Percentiles rank a stretch among this genome's conserved stretches.
These are phyloP conservation scores for Pangasianodon gigas DNA, from an alignment of 2,113 vertebrate genomes.

Conservation along the genomic window DNA sequence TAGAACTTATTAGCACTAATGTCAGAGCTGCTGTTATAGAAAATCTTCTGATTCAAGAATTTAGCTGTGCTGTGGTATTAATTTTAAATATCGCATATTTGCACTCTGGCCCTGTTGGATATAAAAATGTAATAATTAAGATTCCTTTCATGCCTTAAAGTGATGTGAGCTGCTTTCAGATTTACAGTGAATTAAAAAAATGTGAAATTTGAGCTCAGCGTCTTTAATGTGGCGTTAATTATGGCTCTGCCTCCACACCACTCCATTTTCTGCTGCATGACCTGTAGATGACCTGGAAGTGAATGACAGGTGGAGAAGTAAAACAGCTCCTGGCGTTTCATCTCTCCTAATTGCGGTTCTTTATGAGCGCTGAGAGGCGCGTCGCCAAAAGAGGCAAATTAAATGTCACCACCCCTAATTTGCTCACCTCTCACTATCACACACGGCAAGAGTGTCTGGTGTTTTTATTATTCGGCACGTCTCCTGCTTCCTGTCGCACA, in stretches of 20 bases:
- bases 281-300: constrained; percentile 37
- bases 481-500: neutral
- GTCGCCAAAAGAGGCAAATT: constrained; percentile 46
- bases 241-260: neutral
- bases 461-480: constrained; percentile 4
- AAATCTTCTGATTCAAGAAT: neutral
- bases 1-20: neutral
- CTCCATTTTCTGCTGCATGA: neutral
- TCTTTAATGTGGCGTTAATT: neutral
- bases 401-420: constrained; percentile 56
- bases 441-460: constrained; percentile 1
- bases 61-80: neutral
- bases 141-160: neutral
- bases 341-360: constrained; percentile 49
- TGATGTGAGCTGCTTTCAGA: neutral
- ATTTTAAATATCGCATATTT: neutral
- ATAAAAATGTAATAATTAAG: neutral
- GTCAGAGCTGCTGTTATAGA: neutral
- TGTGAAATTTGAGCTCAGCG: neutral
- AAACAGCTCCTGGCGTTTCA: constrained; percentile 36
- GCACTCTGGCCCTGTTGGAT: neutral
- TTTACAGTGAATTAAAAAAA: neutral
- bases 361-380: constrained; percentile 28
- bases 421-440: constrained; percentile 38
- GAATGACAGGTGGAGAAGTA: constrained; percentile 49